Conservation (phyloP, 2,797 vertebrate genomes). For the Pangasius mekongensis region DNA sequence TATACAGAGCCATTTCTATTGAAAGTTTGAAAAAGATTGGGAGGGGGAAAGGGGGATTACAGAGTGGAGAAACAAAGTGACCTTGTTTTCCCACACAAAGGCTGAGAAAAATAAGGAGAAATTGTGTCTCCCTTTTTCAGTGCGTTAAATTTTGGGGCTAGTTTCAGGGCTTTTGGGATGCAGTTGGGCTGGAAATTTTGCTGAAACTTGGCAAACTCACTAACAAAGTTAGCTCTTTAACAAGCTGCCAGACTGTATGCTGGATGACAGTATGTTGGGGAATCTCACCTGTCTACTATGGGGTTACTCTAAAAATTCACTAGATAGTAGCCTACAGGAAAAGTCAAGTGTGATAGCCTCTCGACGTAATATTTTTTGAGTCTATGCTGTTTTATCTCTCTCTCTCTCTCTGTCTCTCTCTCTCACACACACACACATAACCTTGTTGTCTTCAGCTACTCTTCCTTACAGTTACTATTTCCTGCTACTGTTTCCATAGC, state of each 20-base stretch:
- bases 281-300: background rate
- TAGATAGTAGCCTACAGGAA: background rate
- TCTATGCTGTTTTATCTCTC: background rate
- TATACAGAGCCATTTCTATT: background rate
- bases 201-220: background rate
- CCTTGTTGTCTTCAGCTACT: constrained; percentile 32
- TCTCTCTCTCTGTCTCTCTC: background rate
- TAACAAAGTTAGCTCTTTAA: background rate
- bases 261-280: background rate
- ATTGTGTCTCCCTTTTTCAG: background rate
- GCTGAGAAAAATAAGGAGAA: background rate
- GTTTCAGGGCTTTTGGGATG: background rate
- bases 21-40: background rate
- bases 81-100: background rate
- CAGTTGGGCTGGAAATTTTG: background rate
- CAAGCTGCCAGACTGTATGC: background rate
- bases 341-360: background rate
- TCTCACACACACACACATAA: background rate
- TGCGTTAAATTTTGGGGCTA: background rate
- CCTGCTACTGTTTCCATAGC: constrained; percentile 59
- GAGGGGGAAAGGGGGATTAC: background rate
- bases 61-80: background rate
- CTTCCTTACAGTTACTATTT: constrained; percentile 52
- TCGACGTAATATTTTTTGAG: background rate
- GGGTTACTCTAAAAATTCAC: too few species aligned